Base-by-base conservation (phyloP, 2,888 invertebrate genomes). In the Callyntrura guangdongensis region DNA sequence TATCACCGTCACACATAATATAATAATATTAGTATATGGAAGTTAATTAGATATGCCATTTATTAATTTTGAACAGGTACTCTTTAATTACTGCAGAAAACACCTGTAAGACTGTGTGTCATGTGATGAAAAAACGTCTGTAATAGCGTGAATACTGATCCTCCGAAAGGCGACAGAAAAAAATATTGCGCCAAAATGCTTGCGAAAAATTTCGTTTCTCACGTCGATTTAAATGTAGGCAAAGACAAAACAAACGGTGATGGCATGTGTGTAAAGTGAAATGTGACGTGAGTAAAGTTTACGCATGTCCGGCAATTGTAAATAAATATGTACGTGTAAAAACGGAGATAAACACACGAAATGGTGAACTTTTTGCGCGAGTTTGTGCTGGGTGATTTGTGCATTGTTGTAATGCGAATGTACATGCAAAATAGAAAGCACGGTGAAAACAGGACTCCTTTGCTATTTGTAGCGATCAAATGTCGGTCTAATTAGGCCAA, bases 401-500 rank as follows among this genome's bases (percentile, higher is more conserved):
- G 1, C 1, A 9, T 53, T 11, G 11, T 2, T 53, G 53, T 14
- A 6, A 53, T 47, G 47, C 11, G 11, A 47, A 47, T 47, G 6
- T 8, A 5, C 47, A 47, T 11, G 11, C 47, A 11, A 11, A 5
- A 47, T 53, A 22, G 17, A 22, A 20, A 17, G 49, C 20, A 11
- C 74, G 20, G 12, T 45, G 53, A 77, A 77, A 59, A 81, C 81
- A 81, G 45, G 59, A 36, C 59, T 79, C 6, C 36, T 6, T 36
- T 36, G 36, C 79, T 81, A 81, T 81, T 81, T 81, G 81, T 81
- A 81, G 81, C 45, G 36, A 81, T 81, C 81, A 61, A 12, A 47
- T 61, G 86, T 86, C 79, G 72, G 72, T 82, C 22, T 82, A 88
- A 88, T 88, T 88, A 88, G 88, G 88, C 88, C 88, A 88, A 82